Conservation (phyloP, 2,888 invertebrate genomes). For the Iselma pallidipennis region DNA sequence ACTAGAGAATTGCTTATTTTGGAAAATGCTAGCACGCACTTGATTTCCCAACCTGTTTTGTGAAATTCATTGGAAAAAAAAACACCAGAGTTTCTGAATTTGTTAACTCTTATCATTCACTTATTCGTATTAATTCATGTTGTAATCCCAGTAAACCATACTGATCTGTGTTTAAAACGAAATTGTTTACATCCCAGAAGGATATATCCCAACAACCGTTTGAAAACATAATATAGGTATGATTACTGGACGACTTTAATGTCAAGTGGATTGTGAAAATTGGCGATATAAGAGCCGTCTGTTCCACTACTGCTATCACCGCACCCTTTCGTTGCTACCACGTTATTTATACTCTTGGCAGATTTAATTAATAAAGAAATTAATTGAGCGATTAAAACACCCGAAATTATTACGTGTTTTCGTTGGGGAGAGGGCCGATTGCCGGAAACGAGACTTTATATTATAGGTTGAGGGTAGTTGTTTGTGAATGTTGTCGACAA, state of each 20-base stretch:
- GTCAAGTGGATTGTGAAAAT: background rate
- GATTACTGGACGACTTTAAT: background rate
- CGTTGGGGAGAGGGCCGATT: background rate
- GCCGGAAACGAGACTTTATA: background rate
- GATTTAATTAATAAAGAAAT: conserved; percentile 11
- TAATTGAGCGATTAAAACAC: conserved; percentile 4
- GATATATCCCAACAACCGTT: no score
- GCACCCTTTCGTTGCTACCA: background rate
- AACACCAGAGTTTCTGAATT: no score
- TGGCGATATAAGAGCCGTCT: background rate
- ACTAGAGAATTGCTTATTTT: no score
- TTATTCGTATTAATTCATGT: no score
- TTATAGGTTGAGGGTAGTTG: background rate
- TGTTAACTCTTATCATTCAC: no score
- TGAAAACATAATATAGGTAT: no score
- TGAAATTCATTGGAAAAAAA: no score
- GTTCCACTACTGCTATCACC: background rate
- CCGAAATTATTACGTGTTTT: conserved; percentile 2
- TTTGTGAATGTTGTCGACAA: background rate
- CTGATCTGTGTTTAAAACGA: no score
- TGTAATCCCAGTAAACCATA: no score
- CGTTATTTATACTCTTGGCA: background rate
- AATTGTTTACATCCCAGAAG: no score
- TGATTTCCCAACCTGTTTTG: no score
- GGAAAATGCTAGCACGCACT: no score